These are phyloP conservation scores for Lanistes nyassanus DNA, from an alignment of 1,140 invertebrate genomes.

Conservation along the genomic window DNA sequence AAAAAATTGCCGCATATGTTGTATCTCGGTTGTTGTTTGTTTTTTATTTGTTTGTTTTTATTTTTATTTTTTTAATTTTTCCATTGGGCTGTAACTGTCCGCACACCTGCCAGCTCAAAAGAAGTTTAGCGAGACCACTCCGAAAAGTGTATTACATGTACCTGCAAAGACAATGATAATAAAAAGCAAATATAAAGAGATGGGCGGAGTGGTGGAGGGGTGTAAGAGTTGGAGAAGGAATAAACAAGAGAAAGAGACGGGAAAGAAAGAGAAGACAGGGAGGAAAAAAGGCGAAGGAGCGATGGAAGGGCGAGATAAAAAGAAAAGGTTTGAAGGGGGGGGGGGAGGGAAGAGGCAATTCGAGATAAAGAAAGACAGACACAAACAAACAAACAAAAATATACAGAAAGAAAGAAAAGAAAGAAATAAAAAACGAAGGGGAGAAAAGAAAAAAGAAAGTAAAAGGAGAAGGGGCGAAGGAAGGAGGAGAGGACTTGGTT, in stretches of 20 bases:
- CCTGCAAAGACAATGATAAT: not conserved
- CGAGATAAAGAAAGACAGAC: conserved; percentile 6
- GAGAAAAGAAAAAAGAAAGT: not conserved
- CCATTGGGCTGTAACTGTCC: too few species aligned
- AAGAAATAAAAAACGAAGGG: not conserved
- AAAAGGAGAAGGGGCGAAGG: too few species aligned
- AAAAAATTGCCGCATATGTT: too few species aligned
- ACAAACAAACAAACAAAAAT: not conserved
- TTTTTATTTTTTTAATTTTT: too few species aligned
- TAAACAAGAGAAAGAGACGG: not conserved
- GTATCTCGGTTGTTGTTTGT: too few species aligned
- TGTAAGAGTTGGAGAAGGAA: not conserved
- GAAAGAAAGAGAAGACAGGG: not conserved
- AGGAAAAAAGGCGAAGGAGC: not conserved
- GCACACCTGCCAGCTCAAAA: too few species aligned
- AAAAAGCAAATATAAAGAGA: not conserved
- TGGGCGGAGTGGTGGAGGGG: not conserved
- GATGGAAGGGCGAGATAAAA: not conserved
- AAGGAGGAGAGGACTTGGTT: too few species aligned
- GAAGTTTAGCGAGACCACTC: too few species aligned
- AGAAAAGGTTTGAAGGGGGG: not conserved
- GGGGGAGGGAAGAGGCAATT: not conserved
- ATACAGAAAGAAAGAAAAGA: not conserved
- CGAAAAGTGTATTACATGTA: too few species aligned
- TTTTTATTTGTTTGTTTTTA: too few species aligned